Evolutionary conservation across 2,113 vertebrate species (phyloP), one percentile per base, ranked within the genome.

Genomic region (Tenebrosternarchus preto): DNA sequence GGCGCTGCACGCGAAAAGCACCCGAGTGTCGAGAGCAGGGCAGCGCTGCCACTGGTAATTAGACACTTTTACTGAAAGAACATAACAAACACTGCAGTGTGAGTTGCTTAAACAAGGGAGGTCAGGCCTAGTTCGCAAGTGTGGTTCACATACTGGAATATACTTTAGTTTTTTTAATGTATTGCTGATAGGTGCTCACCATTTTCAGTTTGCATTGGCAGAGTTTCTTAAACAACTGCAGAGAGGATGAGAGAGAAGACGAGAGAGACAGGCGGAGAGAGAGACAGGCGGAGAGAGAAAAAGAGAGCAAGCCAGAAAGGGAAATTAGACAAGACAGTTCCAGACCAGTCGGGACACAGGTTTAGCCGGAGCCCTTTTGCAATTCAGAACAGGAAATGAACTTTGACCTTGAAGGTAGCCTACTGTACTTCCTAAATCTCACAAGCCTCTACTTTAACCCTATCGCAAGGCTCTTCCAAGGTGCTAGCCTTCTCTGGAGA

Each of bases 381-480:
- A 68, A 68, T 80, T 81, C 55, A 68, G 85, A 88, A 85, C 84
- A 91, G 92, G 91, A 92, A 93, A 87, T 86, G 84, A 91, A 85
- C 88, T 90, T 87, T 84, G 83, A 85, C 84, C 84, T 61, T 50
- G 24, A 83, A 85, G 88, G 88, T 80, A 76, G 85, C 87, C 90
- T 91, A 92, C 91, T 92, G 91, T 91, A 91, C 91, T 91, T 90
- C 86, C 88, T 89, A 87, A 89, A 87, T 92, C 91, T 90, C 86
- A 90, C 86, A 80, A 85, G 87, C 85, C 88, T 87, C 86, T 84
- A 71, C 84, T 83, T 84, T 86, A 91, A 89, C 83, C 82, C 78
- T 81, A 76, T 89, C 83, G 83, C 85, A 90, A 85, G 88, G 86
- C 82, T 85, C 79, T 56, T 73, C 78, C 84, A 81, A 64, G 74